These are phyloP conservation scores for Sepioteuthis lessoniana DNA, from an alignment of 2,888 invertebrate species.

Conservation along the genomic window DNA sequence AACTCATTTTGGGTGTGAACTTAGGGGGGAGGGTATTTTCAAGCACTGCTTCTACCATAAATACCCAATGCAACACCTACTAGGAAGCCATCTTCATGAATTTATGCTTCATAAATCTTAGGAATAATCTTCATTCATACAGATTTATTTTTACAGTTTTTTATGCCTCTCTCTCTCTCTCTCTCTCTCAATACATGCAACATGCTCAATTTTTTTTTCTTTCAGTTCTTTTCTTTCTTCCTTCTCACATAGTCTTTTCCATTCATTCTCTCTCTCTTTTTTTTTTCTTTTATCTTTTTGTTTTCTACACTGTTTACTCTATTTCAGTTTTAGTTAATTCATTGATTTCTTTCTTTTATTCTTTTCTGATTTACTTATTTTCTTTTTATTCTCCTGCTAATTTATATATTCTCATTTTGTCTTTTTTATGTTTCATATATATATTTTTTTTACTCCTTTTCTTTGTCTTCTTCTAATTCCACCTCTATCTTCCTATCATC, in stretches of 20 bases:
- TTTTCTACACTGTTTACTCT: too few species aligned
- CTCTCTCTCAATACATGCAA: not conserved
- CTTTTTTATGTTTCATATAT: not conserved
- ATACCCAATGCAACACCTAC: not conserved
- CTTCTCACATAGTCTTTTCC: too few species aligned
- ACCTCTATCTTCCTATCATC: not conserved
- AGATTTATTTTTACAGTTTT: not conserved
- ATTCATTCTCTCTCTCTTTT: too few species aligned
- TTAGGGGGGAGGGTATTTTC: not conserved
- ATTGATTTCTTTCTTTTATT: too few species aligned
- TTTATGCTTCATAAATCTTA: slow-evolving; percentile 11
- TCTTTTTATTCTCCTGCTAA: too few species aligned
- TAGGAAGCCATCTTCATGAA: not conserved
- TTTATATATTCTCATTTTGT: not conserved
- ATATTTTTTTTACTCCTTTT: too few species aligned
- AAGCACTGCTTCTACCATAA: not conserved
- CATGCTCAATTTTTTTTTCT: too few species aligned
- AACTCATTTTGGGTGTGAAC: not conserved
- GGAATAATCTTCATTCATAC: not conserved
- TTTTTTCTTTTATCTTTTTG: too few species aligned
- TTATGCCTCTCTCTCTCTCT: not conserved
- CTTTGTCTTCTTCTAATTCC: not conserved
- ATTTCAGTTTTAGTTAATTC: too few species aligned
- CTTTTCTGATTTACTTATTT: too few species aligned
- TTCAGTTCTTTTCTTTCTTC: too few species aligned